phyloP scores from a whole-genome alignment of 2,888 invertebrate species.

The Pseudococcus viburni region DNA sequence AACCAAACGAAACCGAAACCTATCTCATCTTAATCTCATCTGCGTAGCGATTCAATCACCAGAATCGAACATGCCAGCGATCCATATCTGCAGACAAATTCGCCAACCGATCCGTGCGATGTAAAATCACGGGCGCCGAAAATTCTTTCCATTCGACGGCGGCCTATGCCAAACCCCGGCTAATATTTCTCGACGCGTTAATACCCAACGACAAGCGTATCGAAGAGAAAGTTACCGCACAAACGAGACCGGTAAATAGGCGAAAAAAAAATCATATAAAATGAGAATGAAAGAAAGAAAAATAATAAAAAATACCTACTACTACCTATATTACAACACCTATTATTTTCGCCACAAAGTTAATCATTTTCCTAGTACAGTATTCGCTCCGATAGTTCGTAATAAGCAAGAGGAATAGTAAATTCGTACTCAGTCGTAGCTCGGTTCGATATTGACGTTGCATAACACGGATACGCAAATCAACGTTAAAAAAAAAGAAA shows the following conservation, averaged over 20 bases:
- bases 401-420: not conserved
- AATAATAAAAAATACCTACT: not conserved
- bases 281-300: not conserved
- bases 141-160: not conserved
- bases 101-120: not conserved
- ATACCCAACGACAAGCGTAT: slow-evolving; percentile 25
- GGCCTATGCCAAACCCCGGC: not conserved
- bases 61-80: too few species aligned
- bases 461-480: slow-evolving; percentile 30
- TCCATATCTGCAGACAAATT: too few species aligned
- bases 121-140: slow-evolving; percentile 18
- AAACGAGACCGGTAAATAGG: slow-evolving; percentile 11
- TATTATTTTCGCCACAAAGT: slow-evolving; percentile 45
- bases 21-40: too few species aligned
- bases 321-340: slow-evolving; percentile 34
- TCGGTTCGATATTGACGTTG: not conserved
- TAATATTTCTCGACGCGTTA: slow-evolving; percentile 1
- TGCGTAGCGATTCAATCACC: too few species aligned
- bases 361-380: slow-evolving; percentile 33
- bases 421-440: too few species aligned
- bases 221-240: slow-evolving; percentile 36
- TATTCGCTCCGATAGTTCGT: slow-evolving; percentile 38
- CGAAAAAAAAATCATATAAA: slow-evolving; percentile 29
- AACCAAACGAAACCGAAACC: too few species aligned
- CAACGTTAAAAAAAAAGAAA: not conserved